phyloP scores from a whole-genome alignment of 2,888 invertebrate genomes.

The Tinea pellionella region DNA sequence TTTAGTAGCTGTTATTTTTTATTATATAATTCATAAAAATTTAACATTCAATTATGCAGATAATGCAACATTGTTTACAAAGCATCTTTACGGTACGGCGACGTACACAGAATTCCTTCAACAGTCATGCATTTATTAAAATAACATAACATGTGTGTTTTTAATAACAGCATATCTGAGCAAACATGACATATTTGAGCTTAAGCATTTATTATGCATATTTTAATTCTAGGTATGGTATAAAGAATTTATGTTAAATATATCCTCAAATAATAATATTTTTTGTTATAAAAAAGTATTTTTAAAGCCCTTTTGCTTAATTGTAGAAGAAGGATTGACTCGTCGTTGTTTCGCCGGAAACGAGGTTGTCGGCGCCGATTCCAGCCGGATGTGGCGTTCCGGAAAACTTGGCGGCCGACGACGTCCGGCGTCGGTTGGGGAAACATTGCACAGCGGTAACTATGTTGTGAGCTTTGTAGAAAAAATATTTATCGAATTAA shows the following conservation, averaged over 20 bases:
- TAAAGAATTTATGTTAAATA: no score
- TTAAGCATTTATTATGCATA: no score
- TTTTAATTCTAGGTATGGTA: no score
- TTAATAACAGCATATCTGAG: background rate
- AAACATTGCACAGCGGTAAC: conserved; percentile 5
- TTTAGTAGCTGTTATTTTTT: background rate
- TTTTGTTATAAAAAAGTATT: no score
- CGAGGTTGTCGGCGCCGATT: conserved; percentile 28
- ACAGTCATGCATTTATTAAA: conserved; percentile 1
- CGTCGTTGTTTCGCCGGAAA: conserved; percentile 23
- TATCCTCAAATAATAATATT: no score
- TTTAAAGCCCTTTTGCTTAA: background rate
- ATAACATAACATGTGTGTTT: background rate
- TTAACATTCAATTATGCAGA: no score
- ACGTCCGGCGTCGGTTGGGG: conserved; percentile 24
- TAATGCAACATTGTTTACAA: no score
- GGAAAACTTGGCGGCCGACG: conserved; percentile 37
- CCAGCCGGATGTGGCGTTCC: conserved; percentile 28
- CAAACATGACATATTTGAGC: background rate
- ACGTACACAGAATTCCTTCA: background rate
- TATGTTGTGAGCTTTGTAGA: background rate
- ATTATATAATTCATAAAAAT: background rate
- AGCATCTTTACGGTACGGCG: no score
- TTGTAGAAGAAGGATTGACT: conserved; percentile 24
- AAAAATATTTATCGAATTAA: background rate